phyloP scores from a whole-genome alignment of 2,113 vertebrate genomes.

The Eubucco bourcierii region DNA sequence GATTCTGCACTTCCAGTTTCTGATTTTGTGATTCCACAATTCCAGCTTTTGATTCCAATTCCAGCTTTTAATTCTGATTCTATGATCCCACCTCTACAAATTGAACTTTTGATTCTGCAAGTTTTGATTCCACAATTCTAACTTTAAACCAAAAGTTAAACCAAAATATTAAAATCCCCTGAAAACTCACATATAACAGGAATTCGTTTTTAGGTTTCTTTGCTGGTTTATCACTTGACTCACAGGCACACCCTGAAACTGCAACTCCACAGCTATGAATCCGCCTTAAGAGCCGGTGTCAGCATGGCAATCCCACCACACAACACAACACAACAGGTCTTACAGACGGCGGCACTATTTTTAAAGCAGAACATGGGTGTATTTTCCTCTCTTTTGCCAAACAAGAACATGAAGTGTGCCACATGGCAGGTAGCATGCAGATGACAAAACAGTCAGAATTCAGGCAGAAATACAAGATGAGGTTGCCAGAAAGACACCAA shows the following conservation, averaged over 20 bases:
- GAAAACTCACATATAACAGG: neutral
- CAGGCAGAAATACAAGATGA: slow-evolving; percentile 58
- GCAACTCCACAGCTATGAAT: neutral
- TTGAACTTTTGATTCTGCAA: too few relatives aligned
- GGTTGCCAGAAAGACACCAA: slow-evolving; percentile 33
- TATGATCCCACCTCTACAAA: too few relatives aligned
- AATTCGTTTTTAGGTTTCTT: slow-evolving; percentile 17
- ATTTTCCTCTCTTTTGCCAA: slow-evolving; percentile 47
- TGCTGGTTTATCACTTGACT: neutral
- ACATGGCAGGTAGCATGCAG: slow-evolving; percentile 58
- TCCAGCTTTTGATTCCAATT: too few relatives aligned
- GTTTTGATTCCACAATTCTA: neutral
- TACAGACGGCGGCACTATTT: slow-evolving; percentile 40
- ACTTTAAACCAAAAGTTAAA: neutral
- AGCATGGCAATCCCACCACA: neutral
- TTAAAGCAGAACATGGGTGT: slow-evolving; percentile 18
- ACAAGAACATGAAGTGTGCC: slow-evolving; percentile 7
- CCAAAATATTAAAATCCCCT: neutral
- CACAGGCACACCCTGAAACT: neutral
- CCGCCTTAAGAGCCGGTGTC: neutral
- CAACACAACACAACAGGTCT: slow-evolving; percentile 13
- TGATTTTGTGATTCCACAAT: too few relatives aligned
- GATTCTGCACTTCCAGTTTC: neutral
- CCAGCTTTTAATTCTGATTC: too few relatives aligned
- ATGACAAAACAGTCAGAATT: slow-evolving; percentile 53